Base-by-base conservation (phyloP, 2,797 vertebrate species). In the Hylomyscus alleni region DNA sequence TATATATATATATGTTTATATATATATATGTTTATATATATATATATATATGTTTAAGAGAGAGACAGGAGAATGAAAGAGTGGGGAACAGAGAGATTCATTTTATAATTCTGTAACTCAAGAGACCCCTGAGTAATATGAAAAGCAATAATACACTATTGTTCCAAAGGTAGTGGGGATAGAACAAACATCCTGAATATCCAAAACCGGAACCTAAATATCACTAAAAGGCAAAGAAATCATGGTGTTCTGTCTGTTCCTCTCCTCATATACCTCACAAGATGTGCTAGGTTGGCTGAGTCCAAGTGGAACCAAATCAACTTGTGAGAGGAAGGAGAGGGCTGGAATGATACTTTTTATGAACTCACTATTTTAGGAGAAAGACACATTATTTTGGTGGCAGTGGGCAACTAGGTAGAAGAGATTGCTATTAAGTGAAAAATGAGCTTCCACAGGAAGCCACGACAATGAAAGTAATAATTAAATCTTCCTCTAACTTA, bases 401-500 rank as follows among this genome's bases (percentile, higher is more conserved):
- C 91, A 13, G 17, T 95, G 94, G 81, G 94, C 91, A 97, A 94
- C 92, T 96, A 97, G 97, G 96, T 92, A 83, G 96, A 98, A 97
- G 93, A 93, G 88, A 91, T 94, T 98, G 97, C 97, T 97, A 96
- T 97, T 98, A 98, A 98, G 93, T 98, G 98, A 98, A 98, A 98
- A 98, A 98, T 95, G 83, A 98, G 96, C 96, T 98, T 98, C 98
- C 97, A 98, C 95, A 97, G 97, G 97, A 98, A 98, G 91, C 77
- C 97, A 97, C 75, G 96, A 98, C 98, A 98, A 98, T 97, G 98
- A 98, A 98, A 98, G 98, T 98, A 98, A 98, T 98, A 98, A 98
- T 98, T 98, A 99, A 98, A 98, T 98, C 98, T 98, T 98, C 97
- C 94, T 98, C 97, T 98, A 98, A 98, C 98, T 98, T 98, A 98